phyloP scores from a whole-genome alignment of 2,113 vertebrate genomes.

The Zosterops hypoxanthus region DNA sequence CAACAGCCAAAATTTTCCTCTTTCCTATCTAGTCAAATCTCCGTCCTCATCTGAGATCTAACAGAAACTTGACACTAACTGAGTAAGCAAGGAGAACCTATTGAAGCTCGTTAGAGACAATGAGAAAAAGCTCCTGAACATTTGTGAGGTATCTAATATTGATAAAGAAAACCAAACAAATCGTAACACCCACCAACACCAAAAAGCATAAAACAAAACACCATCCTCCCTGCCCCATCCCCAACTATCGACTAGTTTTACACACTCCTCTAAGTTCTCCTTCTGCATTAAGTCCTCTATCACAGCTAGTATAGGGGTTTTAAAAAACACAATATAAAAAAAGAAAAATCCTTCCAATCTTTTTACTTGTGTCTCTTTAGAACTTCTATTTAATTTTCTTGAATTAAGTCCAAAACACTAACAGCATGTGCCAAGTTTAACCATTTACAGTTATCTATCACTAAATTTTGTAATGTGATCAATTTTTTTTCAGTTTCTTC shows the following conservation, averaged over 20 bases:
- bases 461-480: background rate
- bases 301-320: background rate
- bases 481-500: background rate
- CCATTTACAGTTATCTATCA: background rate
- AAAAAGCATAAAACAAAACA: background rate
- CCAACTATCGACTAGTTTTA: background rate
- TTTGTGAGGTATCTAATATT: background rate
- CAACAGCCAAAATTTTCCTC: background rate
- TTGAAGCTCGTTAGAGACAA: background rate
- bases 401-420: background rate
- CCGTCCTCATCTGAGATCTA: background rate
- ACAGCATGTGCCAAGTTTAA: background rate
- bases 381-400: background rate
- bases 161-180: background rate
- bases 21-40: background rate
- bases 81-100: background rate
- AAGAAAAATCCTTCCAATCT: background rate
- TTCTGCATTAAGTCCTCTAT: background rate
- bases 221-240: fast-evolving
- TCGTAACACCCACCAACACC: fast-evolving
- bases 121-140: background rate
- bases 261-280: background rate
- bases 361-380: background rate
- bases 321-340: background rate
- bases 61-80: background rate